Conservation (phyloP, 2,113 vertebrate species). For the Misgurnus mizolepis region DNA sequence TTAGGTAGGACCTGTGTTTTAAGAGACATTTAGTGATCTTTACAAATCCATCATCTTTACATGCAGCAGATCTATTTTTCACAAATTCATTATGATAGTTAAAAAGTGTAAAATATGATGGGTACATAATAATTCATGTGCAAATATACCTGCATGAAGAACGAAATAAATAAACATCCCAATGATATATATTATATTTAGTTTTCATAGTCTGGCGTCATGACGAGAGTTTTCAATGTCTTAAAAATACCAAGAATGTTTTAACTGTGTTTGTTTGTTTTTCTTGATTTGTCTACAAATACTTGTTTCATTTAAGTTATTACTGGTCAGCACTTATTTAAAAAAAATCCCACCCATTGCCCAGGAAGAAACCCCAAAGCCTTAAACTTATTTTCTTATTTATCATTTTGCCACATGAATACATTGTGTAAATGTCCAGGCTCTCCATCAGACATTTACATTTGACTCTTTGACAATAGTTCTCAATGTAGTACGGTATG, state of each 20-base stretch:
- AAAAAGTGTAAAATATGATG: slow-evolving; percentile 38
- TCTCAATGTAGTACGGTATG: neutral
- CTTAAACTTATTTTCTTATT: neutral
- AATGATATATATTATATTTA: neutral
- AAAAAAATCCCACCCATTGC: neutral
- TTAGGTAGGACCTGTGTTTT: slow-evolving; percentile 30
- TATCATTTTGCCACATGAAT: neutral
- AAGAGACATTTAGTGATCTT: neutral
- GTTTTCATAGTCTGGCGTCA: neutral
- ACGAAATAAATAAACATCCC: neutral
- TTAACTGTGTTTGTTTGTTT: neutral
- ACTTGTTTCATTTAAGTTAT: neutral
- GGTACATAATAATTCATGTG: slow-evolving; percentile 9
- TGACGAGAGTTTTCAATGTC: neutral
- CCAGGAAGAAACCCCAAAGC: neutral
- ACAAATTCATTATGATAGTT: slow-evolving; percentile 26
- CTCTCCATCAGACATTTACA: neutral
- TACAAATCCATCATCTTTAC: slow-evolving; percentile 25
- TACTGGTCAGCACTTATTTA: neutral
- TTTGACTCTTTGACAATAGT: neutral
- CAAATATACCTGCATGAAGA: slow-evolving; percentile 23
- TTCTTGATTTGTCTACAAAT: neutral
- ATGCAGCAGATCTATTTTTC: slow-evolving; percentile 53
- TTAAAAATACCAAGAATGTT: neutral
- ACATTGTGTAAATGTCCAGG: slow-evolving; percentile 1